Evolutionary conservation across 2,113 vertebrate genomes (phyloP), one percentile per base, ranked within the genome.

Genomic region (Sinocyclocheilus maitianheensis): DNA sequence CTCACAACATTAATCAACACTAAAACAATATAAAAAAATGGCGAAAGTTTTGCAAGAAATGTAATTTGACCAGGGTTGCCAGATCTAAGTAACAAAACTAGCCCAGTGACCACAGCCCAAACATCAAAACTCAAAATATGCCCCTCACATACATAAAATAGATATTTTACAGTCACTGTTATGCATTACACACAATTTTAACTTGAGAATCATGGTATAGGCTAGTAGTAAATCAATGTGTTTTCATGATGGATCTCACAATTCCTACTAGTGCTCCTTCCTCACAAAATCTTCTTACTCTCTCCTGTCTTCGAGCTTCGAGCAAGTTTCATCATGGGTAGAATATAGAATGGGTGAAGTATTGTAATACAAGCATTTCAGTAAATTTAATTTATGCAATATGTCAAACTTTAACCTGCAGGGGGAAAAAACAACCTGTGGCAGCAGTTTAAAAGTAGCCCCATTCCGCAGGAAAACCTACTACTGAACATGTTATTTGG

Each of bases 401-500:
- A 60, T n/a, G 58, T 60, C 7, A 60, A n/a, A 60, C 58, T 60
- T 60, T 9, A 55, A 60, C 20, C 58, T 60, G 58, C 55, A 22
- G 46, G 3, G 2, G 2, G 2, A 60, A 60, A 22, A 20, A 58
- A 37, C 16, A 37, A 71, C 67, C 69, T 10, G 18, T 0, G 18
- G 18, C 9, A 72, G 10, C 34, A 26, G 12, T 53, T 51, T 77
- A 53, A 77, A 72, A 4, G 30, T 40, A 40, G 20, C 4, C 34
- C 37, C 12, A n/a, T 72, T 72, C 37, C 1, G 3, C 58, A 60
- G 58, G 58, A 60, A 60, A n/a, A n/a, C 58, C 20, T 3, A 34
- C 30, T 34, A 34, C 30, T 34, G 30, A 34, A 34, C 30, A 34
- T 34, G 30, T 34, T 34, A 34, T 34, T 34, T 89, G 89, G 85